phyloP scores from a whole-genome alignment of 92 coral and sea anemone genomes.

The Epizoanthus stellaris region DNA sequence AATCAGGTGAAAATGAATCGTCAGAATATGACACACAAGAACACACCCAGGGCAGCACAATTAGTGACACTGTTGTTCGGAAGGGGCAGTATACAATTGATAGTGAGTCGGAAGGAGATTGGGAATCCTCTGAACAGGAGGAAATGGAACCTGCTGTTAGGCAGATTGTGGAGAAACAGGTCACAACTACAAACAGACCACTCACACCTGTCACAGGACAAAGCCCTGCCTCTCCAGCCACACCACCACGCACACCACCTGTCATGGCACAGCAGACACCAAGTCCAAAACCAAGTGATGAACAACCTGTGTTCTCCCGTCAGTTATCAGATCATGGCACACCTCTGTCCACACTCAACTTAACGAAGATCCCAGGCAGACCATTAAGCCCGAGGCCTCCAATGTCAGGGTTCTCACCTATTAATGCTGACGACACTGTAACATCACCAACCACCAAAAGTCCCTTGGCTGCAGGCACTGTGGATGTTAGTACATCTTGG shows the following conservation, averaged over 20 bases:
- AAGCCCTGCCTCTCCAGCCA: slow-evolving; percentile 28
- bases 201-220: slow-evolving; percentile 3
- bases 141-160: slow-evolving; percentile 18
- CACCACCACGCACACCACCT: slow-evolving; percentile 20
- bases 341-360: slow-evolving; percentile 25
- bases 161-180: neutral
- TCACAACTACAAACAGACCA: neutral
- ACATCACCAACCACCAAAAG: slow-evolving; percentile 40
- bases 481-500: slow-evolving; percentile 14
- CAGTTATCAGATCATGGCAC: slow-evolving; percentile 40
- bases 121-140: slow-evolving; percentile 22
- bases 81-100: slow-evolving; percentile 26
- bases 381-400: slow-evolving; percentile 35
- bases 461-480: slow-evolving; percentile 27
- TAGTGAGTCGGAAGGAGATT: slow-evolving; percentile 31
- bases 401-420: neutral
- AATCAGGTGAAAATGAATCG: slow-evolving; percentile 12
- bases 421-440: slow-evolving; percentile 9
- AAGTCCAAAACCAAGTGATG: slow-evolving; percentile 19
- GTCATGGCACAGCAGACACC: slow-evolving; percentile 21
- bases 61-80: slow-evolving; percentile 25
- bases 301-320: slow-evolving; percentile 24
- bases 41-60: slow-evolving; percentile 19
- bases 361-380: slow-evolving; percentile 21
- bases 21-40: slow-evolving; percentile 17